phyloP scores from a whole-genome alignment of 2,113 vertebrate species.

The Dromiciops gliroides region DNA sequence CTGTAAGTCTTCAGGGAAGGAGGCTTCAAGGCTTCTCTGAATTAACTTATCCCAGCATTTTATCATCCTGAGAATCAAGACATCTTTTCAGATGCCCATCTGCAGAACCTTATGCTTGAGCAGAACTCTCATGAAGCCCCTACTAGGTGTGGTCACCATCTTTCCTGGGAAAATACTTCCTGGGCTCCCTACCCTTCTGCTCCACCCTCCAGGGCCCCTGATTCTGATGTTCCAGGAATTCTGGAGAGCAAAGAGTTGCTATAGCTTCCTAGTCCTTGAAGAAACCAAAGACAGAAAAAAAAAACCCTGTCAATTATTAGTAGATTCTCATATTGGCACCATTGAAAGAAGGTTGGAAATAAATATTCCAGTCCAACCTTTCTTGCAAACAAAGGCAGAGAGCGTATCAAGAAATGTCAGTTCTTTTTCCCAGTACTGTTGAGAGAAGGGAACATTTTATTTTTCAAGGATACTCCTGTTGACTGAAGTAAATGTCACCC shows the following conservation, averaged over 20 bases:
- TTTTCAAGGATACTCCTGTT: neutral
- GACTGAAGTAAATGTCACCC: neutral
- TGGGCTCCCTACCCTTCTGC: neutral
- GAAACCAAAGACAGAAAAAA: too few species aligned
- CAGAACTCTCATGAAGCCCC: neutral
- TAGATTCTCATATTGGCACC: neutral
- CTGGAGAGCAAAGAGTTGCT: neutral
- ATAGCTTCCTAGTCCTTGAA: too few species aligned
- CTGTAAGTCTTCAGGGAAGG: neutral
- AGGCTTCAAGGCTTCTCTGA: neutral
- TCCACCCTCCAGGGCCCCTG: neutral
- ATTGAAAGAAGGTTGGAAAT: neutral
- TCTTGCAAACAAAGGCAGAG: neutral
- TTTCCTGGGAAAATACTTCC: fast-evolving
- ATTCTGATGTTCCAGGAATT: neutral
- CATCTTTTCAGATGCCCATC: neutral
- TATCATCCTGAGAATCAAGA: neutral
- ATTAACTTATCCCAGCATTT: neutral
- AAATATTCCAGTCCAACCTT: neutral
- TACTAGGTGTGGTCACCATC: fast-evolving
- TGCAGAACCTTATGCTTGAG: neutral
- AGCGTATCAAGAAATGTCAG: neutral
- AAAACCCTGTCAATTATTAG: neutral
- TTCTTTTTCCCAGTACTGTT: neutral
- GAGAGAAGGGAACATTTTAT: neutral